These are phyloP conservation scores for Esox lucius DNA, from an alignment of 2,797 vertebrate genomes.

Conservation along the genomic window DNA sequence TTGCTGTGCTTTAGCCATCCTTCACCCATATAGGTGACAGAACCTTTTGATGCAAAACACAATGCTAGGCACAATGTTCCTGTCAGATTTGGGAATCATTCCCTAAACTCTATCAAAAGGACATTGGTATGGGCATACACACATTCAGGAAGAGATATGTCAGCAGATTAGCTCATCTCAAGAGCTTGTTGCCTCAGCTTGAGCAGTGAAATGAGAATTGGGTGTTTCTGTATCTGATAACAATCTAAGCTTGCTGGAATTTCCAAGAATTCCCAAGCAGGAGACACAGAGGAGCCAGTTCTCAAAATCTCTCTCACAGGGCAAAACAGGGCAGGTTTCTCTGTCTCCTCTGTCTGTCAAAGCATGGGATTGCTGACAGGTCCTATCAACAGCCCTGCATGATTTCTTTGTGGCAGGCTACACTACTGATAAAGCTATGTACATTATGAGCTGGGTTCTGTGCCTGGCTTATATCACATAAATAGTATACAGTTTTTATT, in stretches of 20 bases:
- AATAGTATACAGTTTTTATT: not conserved
- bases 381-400: slow-evolving; percentile 40
- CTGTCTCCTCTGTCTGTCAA: slow-evolving; percentile 31
- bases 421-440: not conserved
- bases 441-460: not conserved
- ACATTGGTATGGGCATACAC: not conserved
- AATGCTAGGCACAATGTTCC: not conserved
- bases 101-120: not conserved
- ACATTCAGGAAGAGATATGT: slow-evolving; percentile 22
- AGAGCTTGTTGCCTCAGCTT: not conserved
- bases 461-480: not conserved
- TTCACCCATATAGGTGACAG: slow-evolving; percentile 14
- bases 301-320: slow-evolving; percentile 42
- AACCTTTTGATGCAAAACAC: slow-evolving; percentile 23
- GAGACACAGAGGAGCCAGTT: slow-evolving; percentile 67
- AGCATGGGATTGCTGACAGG: slow-evolving; percentile 52
- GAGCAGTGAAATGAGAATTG: slow-evolving; percentile 14
- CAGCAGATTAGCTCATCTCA: slow-evolving; percentile 1
- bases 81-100: not conserved
- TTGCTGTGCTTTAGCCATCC: not conserved
- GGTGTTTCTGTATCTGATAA: slow-evolving; percentile 61
- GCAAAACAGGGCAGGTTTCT: slow-evolving; percentile 41
- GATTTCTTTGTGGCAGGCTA: slow-evolving; percentile 22
- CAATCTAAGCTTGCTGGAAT: slow-evolving; percentile 64
- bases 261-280: slow-evolving; percentile 57